These are phyloP conservation scores for Daboia siamensis DNA, from an alignment of 2,113 vertebrate species.

Conservation along the genomic window DNA sequence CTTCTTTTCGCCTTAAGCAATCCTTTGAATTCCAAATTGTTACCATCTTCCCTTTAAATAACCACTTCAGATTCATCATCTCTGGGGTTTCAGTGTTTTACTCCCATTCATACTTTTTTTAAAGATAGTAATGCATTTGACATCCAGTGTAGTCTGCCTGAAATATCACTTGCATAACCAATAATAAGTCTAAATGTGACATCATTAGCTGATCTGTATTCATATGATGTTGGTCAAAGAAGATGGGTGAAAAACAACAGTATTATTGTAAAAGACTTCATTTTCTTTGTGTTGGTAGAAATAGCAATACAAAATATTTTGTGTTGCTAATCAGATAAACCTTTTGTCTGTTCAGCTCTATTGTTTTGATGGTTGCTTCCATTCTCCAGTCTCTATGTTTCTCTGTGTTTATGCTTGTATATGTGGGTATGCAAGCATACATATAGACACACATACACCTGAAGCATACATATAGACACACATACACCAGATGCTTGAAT, in stretches of 20 bases:
- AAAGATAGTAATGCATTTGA: background rate
- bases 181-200: background rate
- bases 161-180: background rate
- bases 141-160: background rate
- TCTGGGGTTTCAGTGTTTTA: background rate
- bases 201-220: background rate
- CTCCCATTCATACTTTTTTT: background rate
- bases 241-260: background rate
- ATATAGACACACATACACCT: background rate
- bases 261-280: background rate
- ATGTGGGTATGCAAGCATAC: background rate
- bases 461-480: background rate
- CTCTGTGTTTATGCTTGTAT: background rate
- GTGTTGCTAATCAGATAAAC: background rate
- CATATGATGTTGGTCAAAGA: background rate
- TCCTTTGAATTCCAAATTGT: background rate
- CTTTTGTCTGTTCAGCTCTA: background rate
- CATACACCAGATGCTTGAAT: background rate
- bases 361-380: background rate
- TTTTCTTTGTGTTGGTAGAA: background rate
- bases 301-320: constrained; percentile 5
- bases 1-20: background rate
- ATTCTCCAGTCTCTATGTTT: constrained; percentile 1
- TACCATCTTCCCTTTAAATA: background rate
- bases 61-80: background rate